Evolutionary conservation across 2,797 vertebrate genomes (phyloP).

Genomic region (Gobionotothen gibberifrons): DNA sequence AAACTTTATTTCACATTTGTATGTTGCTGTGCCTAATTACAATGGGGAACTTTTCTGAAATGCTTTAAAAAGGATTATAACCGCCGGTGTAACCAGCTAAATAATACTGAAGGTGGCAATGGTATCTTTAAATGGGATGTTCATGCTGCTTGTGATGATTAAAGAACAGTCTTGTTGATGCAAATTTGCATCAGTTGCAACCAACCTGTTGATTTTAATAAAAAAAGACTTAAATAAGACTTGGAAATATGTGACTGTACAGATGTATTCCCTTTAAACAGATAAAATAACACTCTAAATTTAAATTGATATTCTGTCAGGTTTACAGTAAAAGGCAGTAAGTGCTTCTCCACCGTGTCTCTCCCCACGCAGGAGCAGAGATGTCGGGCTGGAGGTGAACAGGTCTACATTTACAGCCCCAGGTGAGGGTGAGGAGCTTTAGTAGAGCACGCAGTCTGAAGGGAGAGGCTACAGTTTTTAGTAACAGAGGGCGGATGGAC

Average conservation of each 20-base stretch:
- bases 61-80: constrained; percentile 1
- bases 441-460: constrained; percentile 67
- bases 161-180: neutral
- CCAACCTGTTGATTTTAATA: constrained; percentile 6
- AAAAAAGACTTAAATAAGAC: constrained; percentile 11
- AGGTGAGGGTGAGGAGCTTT: constrained; percentile 68
- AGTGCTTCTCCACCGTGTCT: constrained; percentile 8
- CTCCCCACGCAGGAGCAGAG: constrained; percentile 13
- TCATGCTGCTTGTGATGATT: neutral
- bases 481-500: constrained; percentile 42
- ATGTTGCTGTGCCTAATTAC: constrained; percentile 37
- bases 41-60: constrained; percentile 21
- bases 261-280: constrained; percentile 20
- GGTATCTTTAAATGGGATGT: constrained; percentile 1
- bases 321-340: constrained; percentile 11
- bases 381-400: neutral
- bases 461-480: constrained; percentile 74
- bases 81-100: neutral
- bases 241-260: constrained; percentile 10
- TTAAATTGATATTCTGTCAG: constrained; percentile 11
- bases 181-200: neutral
- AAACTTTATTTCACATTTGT: constrained; percentile 58
- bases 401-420: constrained; percentile 64
- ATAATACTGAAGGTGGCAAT: constrained; percentile 8
- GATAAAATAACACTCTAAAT: constrained; percentile 22